Evolutionary conservation across 2,888 invertebrate genomes (phyloP), one percentile per base, ranked within the genome.

Genomic region (Drosophila borborema): DNA sequence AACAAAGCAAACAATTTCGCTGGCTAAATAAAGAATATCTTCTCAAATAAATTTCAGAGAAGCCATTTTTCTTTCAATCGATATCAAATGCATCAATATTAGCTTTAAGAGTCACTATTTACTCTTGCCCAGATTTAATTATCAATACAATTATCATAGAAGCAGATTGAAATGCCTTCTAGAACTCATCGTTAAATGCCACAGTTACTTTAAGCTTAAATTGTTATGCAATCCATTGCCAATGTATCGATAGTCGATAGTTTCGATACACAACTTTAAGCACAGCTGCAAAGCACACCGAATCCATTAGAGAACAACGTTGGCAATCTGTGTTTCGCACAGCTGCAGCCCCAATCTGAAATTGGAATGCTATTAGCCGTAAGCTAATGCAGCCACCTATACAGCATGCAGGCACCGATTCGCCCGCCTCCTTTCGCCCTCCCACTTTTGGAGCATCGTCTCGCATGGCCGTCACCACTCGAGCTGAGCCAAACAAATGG

Each of bases 301-400:
- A 36, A 49, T 20, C 49, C 38, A 58, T 58, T 58, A 58, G 43
- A 10, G 31, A 3, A 8, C 14, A 34, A 16, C 36, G 43, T 4
- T 58, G 7, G 55, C 72, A 59, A 62, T 60, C 58, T 64, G 5
- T 49, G 28, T 43, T 49, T 64, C 46, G 31, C 40, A 28, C 54
- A 73, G 46, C 60, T 49, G 60, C 43, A 54, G 76, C 20, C 28
- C 46, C 62, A 71, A 67, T 64, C 64, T 72, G 31, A 63, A 68
- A 77, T 81, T 63, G 62, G 67, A 81, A 68, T 81, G 78, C 81
- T 77, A 81, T 81, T 77, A 72, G 59, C 54, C 45, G 55, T 55
- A n/a, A 43, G 49, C 80, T 75, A 80, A 80, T 80, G 70, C 61
- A 54, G 36, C 45, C 43, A 64, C 46, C 48, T 49, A 55, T 55